phyloP scores from a whole-genome alignment of 2,113 vertebrate genomes.

The Lamprologus speciosus region DNA sequence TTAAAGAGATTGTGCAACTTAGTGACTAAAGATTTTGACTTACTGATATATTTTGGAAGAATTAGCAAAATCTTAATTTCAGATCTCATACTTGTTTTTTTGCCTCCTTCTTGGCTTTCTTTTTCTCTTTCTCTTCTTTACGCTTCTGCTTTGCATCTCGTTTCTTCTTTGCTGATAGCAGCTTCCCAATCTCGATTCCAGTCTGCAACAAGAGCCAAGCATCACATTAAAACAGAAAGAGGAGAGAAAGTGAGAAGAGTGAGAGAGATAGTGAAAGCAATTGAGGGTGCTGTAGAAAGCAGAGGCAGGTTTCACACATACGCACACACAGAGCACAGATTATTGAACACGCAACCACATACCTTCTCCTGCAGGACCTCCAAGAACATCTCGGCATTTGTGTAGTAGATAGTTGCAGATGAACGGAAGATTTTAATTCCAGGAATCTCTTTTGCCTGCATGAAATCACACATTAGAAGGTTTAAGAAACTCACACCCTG shows the following conservation, averaged over 20 bases:
- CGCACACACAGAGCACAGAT: conserved; percentile 62
- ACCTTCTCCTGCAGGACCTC: conserved; percentile 83
- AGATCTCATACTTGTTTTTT: conserved; percentile 40
- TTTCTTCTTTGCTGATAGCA: conserved; percentile 80
- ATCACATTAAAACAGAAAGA: not conserved
- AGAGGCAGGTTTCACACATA: not conserved
- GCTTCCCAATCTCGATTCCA: conserved; percentile 74
- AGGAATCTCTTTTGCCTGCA: conserved; percentile 80
- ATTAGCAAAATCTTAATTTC: not conserved
- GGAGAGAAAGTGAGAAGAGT: not conserved
- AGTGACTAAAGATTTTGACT: not conserved
- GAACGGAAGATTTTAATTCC: conserved; percentile 89
- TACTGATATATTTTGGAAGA: not conserved
- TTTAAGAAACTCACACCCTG: not conserved
- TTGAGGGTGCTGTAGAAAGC: not conserved
- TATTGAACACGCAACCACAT: conserved; percentile 62
- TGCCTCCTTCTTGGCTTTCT: conserved; percentile 60
- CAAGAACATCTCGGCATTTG: conserved; percentile 84
- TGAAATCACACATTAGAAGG: not conserved
- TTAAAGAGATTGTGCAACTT: not conserved
- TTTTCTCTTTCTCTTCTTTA: conserved; percentile 68
- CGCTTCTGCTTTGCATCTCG: conserved; percentile 67
- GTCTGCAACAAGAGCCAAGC: conserved; percentile 60
- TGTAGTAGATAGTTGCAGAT: conserved; percentile 82
- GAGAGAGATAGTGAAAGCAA: conserved; percentile 5